Conservation (phyloP, 1,140 invertebrate genomes). For the Pemphigus obesinymphae region DNA sequence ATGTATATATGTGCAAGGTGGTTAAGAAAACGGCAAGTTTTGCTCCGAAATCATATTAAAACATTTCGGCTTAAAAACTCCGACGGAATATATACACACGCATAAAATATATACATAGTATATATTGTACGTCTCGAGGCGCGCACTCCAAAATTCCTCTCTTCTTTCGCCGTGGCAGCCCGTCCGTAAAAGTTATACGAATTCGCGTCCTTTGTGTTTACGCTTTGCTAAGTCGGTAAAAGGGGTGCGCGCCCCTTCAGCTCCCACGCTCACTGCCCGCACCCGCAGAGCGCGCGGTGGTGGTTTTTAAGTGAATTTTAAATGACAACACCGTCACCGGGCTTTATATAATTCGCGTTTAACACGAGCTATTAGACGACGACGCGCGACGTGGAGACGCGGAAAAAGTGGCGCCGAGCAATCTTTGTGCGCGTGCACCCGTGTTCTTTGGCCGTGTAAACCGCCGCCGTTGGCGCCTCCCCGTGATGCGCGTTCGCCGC, state of each 20-base stretch:
- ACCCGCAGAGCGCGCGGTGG: neutral
- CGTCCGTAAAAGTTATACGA: conserved; percentile 18
- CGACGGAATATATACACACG: neutral
- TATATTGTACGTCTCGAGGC: neutral
- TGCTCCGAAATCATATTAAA: conserved; percentile 29
- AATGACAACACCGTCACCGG: conserved; percentile 30
- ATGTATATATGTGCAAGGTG: neutral
- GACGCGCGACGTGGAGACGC: too few relatives aligned
- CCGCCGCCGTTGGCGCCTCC: too few relatives aligned
- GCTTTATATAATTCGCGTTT: conserved; percentile 34
- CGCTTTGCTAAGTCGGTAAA: conserved; percentile 39
- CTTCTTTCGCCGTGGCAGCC: neutral
- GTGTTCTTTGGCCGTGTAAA: neutral
- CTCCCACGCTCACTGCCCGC: neutral
- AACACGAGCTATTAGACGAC: conserved; percentile 33
- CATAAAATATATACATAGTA: too few relatives aligned
- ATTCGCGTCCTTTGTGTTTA: conserved; percentile 33
- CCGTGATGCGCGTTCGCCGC: too few relatives aligned
- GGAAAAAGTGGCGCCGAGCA: neutral
- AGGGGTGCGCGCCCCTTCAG: conserved; percentile 21
- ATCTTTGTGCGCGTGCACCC: neutral
- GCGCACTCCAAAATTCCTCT: neutral
- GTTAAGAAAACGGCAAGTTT: conserved; percentile 25
- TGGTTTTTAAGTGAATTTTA: conserved; percentile 40
- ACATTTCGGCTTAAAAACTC: conserved; percentile 33